Conservation (phyloP, 2,113 vertebrate genomes). For the Gallinago undulata region DNA sequence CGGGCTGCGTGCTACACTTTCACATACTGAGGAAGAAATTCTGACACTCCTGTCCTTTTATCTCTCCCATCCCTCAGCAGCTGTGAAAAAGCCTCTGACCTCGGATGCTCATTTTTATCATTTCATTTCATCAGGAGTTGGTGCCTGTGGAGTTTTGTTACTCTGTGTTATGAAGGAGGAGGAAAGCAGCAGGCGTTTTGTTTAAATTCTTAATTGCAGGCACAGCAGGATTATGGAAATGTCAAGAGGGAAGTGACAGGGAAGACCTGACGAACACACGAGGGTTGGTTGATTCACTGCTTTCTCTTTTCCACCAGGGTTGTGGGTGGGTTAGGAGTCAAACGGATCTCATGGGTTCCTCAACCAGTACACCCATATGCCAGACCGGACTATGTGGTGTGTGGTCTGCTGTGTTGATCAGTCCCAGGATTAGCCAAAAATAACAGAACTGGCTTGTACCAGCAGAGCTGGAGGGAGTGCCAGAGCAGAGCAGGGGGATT, state of each 20-base stretch:
- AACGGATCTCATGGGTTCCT: background rate
- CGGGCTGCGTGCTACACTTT: background rate
- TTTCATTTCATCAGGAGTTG: background rate
- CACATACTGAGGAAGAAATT: slow-evolving; percentile 13
- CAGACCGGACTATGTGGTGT: background rate
- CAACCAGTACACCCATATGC: background rate
- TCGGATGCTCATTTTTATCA: background rate
- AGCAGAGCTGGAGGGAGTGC: background rate
- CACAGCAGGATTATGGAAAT: slow-evolving; percentile 60
- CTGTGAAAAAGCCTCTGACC: slow-evolving; percentile 48
- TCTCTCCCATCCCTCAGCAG: slow-evolving; percentile 23
- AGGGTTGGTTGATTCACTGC: slow-evolving; percentile 2
- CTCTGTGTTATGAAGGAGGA: slow-evolving; percentile 22
- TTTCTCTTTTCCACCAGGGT: background rate
- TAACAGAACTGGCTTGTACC: background rate
- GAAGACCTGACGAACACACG: slow-evolving; percentile 15
- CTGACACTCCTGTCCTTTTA: slow-evolving; percentile 50
- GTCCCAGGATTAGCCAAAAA: background rate
- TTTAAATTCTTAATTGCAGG: slow-evolving; percentile 64
- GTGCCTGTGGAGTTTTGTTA: slow-evolving; percentile 22
- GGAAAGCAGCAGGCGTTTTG: slow-evolving; percentile 56
- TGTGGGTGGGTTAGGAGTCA: background rate
- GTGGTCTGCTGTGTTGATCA: background rate
- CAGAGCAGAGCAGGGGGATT: background rate
- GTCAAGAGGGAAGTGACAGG: slow-evolving; percentile 52